These are phyloP conservation scores for Osedax frankpressi DNA, from an alignment of 2,888 invertebrate species.

Conservation along the genomic window DNA sequence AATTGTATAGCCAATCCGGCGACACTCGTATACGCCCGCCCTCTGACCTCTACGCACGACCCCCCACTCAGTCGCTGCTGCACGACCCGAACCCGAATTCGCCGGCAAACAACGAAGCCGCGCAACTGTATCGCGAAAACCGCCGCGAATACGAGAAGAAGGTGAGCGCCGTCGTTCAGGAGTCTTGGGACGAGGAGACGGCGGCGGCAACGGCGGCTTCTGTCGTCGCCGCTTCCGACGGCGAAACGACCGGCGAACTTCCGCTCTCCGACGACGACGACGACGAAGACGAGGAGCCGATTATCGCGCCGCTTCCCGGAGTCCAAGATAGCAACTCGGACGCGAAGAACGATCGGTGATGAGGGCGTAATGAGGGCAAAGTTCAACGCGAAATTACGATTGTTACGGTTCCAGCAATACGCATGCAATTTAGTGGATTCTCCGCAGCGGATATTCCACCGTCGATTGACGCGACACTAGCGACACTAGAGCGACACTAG, in stretches of 20 bases:
- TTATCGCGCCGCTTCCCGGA: too few species aligned
- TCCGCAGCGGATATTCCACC: too few species aligned
- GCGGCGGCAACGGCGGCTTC: slow-evolving; percentile 12
- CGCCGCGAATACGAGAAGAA: slow-evolving; percentile 97
- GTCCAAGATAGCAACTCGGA: too few species aligned
- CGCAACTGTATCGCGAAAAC: slow-evolving; percentile 97
- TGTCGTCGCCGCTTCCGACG: not conserved
- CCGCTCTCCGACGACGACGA: too few species aligned
- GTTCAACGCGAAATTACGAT: too few species aligned
- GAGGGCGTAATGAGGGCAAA: too few species aligned
- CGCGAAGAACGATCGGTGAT: too few species aligned
- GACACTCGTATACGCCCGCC: not conserved
- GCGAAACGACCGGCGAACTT: not conserved
- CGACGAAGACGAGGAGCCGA: too few species aligned
- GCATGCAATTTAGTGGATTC: too few species aligned
- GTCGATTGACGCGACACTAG: too few species aligned
- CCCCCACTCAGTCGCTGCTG: slow-evolving; percentile 71
- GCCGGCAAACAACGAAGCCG: slow-evolving; percentile 97
- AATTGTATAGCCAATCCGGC: not conserved
- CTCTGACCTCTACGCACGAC: not conserved
- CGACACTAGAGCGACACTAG: too few species aligned
- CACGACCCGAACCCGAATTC: slow-evolving; percentile 99
- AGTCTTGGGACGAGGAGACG: slow-evolving; percentile 61
- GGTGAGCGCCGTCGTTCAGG: slow-evolving; percentile 97
- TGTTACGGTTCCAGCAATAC: too few species aligned